A percentile compares a stretch with the other conserved stretches of the same genome.
phyloP scores from a whole-genome alignment of 2,888 invertebrate species.

The Ryuthela nishihirai region DNA sequence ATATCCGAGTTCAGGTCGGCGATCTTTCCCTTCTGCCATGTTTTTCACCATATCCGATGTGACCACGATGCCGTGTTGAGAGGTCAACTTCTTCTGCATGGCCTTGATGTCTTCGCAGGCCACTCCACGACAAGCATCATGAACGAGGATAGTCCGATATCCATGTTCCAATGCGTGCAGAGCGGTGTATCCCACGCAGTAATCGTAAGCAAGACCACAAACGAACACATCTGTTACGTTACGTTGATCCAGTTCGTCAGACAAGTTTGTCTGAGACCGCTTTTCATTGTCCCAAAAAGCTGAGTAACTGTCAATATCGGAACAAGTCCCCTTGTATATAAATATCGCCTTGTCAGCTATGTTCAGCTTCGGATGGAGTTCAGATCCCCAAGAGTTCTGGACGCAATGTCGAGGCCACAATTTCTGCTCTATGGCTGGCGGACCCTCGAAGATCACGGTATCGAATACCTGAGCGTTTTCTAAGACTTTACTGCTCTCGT shows the following conservation, averaged over 20 bases:
- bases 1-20: slow-evolving; percentile 74
- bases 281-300: slow-evolving; percentile 98
- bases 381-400: slow-evolving; percentile 91
- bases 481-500: slow-evolving; percentile 66
- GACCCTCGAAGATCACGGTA: slow-evolving; percentile 86
- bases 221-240: slow-evolving; percentile 88
- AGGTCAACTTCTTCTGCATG: slow-evolving; percentile 70
- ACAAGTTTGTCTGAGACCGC: slow-evolving; percentile 77
- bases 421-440: slow-evolving; percentile 69
- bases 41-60: slow-evolving; percentile 64
- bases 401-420: slow-evolving; percentile 97
- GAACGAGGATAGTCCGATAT: slow-evolving; percentile 80
- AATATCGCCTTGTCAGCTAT: slow-evolving; percentile 64
- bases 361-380: slow-evolving; percentile 84
- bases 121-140: slow-evolving; percentile 88
- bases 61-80: slow-evolving; percentile 74
- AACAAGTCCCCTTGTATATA: slow-evolving; percentile 87
- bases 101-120: slow-evolving; percentile 76
- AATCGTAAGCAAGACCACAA: slow-evolving; percentile 91
- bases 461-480: slow-evolving; percentile 80
- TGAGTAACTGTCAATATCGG: slow-evolving; percentile 94
- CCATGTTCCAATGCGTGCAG: slow-evolving; percentile 67
- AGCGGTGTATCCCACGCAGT: slow-evolving; percentile 67
- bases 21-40: slow-evolving; percentile 83
- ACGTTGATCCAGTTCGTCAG: slow-evolving; percentile 70